These are phyloP conservation scores for Pedionomus torquatus DNA, from an alignment of 2,113 vertebrate genomes.

Conservation along the genomic window DNA sequence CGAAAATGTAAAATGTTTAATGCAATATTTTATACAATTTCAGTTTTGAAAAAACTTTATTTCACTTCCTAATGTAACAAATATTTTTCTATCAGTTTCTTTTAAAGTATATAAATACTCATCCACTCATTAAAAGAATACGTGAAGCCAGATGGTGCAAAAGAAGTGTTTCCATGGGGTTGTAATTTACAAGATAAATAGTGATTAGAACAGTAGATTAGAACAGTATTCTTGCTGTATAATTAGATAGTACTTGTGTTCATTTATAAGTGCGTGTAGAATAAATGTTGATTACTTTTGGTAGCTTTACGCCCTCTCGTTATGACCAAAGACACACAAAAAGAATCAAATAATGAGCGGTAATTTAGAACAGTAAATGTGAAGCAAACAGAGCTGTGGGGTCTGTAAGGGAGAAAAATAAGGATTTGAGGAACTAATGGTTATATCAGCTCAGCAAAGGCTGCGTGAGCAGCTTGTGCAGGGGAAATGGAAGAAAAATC, in stretches of 20 bases:
- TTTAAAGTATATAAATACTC: background rate
- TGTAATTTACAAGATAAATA: constrained; percentile 39
- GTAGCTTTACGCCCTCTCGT: background rate
- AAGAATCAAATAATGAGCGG: background rate
- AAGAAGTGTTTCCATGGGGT: constrained; percentile 3
- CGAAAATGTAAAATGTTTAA: background rate
- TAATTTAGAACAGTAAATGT: background rate
- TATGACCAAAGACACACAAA: background rate
- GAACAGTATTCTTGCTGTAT: constrained; percentile 3
- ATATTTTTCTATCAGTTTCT: background rate
- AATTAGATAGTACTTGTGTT: constrained; percentile 5
- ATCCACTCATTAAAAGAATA: constrained; percentile 42
- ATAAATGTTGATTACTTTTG: background rate
- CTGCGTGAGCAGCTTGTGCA: background rate
- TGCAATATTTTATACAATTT: background rate
- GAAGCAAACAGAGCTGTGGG: background rate
- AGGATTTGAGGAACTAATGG: background rate
- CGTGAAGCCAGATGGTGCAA: constrained; percentile 9
- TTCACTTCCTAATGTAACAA: background rate
- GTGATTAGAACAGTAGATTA: constrained; percentile 38
- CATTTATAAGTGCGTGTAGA: background rate
- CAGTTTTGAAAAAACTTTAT: background rate
- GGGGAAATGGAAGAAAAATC: background rate
- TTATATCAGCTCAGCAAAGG: background rate
- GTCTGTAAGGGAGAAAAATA: background rate